Base-by-base conservation (phyloP, 2,888 invertebrate species). In the Spatulosminthurus flaviceps region DNA sequence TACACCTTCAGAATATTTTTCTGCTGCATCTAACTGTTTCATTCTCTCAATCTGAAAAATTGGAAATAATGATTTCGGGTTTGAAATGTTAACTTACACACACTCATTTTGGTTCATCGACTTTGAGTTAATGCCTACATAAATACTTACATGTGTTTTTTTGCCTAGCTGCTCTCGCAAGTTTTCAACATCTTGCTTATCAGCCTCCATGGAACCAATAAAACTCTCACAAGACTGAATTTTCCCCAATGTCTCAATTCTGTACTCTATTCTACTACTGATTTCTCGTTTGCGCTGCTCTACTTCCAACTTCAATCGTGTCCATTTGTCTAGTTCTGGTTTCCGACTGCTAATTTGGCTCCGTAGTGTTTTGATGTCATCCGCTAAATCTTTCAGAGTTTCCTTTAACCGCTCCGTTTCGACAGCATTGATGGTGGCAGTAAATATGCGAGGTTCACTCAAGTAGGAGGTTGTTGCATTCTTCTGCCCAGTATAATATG, bases 361-460 rank as follows among this genome's bases (percentile, higher is more conserved):
- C 43, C 84, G 81, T 19, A 84, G 77, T 41, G 78, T 61, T n/a
- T 82, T 60, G n/a, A 82, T 74, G 11, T 81, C 82, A 19, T 66
- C 70, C 29, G 81, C 77, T 4, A 81, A 41, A 34, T 81, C 41
- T 19, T 75, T 41, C 26, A 85, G 74, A 13, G 71, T 71, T 9
- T 80, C 82, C 11, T 81, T 75, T 0, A 86, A 73, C 51, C 76
- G 74, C 11, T 79, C 72, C 42, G 78, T 79, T 41, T 84, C 84
- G 19, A 60, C 74, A 29, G 82, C 81, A 78, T 84, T 84, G 19
- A 85, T 82, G 66, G 83, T 77, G 16, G 81, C 81, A 0, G 85
- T 85, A 79, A 85, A 83, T 7, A 85, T 78, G n/a, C 78, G 79
- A 11, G 85, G 82, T 19, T 64, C 22, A 4, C 69, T 34, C 7